phyloP scores from a whole-genome alignment of 2,888 invertebrate species.

The Dryobota labecula region DNA sequence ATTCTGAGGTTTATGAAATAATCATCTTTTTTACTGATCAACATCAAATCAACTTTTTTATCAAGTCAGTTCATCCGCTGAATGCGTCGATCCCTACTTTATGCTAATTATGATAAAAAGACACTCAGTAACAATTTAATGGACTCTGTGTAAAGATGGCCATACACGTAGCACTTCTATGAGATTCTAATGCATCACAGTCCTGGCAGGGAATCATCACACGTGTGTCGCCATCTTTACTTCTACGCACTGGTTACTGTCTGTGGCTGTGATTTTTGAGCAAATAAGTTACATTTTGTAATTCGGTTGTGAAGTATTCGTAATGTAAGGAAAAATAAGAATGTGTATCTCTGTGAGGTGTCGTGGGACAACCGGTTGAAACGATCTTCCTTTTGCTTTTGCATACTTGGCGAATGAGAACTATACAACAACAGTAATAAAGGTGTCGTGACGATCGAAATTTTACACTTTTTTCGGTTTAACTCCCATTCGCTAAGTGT shows the following conservation, averaged over 20 bases:
- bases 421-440: no score
- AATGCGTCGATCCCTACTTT: neutral
- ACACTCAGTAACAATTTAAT: slow-evolving; percentile 2
- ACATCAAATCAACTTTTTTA: neutral
- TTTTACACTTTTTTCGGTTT: no score
- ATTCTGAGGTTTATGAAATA: neutral
- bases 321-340: slow-evolving; percentile 10
- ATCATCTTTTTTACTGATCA: neutral
- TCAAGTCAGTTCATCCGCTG: neutral
- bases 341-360: no score
- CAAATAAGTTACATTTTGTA: slow-evolving; percentile 25
- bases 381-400: no score
- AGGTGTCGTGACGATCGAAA: no score
- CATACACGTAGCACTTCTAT: no score
- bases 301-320: slow-evolving; percentile 46
- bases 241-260: slow-evolving; percentile 14
- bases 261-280: slow-evolving; percentile 49
- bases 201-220: no score
- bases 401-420: no score
- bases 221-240: slow-evolving; percentile 3
- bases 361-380: no score
- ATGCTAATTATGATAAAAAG: slow-evolving; percentile 3
- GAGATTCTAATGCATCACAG: no score
- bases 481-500: no score
- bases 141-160: neutral